These are phyloP conservation scores for Ceratina japonica DNA, from an alignment of 1,140 invertebrate genomes.

Conservation along the genomic window DNA sequence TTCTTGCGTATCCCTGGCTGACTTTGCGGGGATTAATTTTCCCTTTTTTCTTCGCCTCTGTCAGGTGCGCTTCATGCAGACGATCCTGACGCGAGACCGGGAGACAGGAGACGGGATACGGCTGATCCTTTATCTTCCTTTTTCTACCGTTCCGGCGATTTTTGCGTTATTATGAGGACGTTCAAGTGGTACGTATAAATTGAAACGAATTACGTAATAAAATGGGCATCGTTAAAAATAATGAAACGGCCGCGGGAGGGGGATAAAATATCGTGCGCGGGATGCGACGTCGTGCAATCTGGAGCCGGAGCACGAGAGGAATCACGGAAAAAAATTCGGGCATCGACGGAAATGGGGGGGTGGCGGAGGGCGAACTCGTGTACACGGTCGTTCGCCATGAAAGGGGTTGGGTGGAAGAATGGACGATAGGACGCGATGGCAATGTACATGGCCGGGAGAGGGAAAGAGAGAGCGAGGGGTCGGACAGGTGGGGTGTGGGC, in stretches of 20 bases:
- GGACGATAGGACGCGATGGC: constrained; percentile 49
- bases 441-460: constrained; percentile 13
- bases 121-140: constrained; percentile 8
- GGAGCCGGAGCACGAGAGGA: constrained; percentile 9
- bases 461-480: constrained; percentile 7
- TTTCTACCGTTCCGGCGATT: not conserved
- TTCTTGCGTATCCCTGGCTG: constrained; percentile 49
- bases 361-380: not conserved
- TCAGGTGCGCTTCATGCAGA: constrained; percentile 35
- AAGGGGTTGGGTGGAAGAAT: constrained; percentile 48
- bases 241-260: constrained; percentile 7
- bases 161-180: constrained; percentile 23
- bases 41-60: not conserved
- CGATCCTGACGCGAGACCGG: constrained; percentile 15
- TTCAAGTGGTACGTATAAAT: constrained; percentile 12
- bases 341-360: constrained; percentile 41
- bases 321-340: constrained; percentile 53
- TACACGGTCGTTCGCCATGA: constrained; percentile 13
- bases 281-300: constrained; percentile 22
- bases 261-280: constrained; percentile 30
- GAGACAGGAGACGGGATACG: constrained; percentile 8
- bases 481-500: constrained; percentile 58
- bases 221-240: constrained; percentile 31
- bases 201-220: constrained; percentile 39
- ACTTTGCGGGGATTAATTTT: constrained; percentile 51